A percentile compares a stretch with the other conserved stretches of the same genome.
Evolutionary conservation across 2,113 vertebrate genomes (phyloP).

Genomic region (Aviceda subcristata): DNA sequence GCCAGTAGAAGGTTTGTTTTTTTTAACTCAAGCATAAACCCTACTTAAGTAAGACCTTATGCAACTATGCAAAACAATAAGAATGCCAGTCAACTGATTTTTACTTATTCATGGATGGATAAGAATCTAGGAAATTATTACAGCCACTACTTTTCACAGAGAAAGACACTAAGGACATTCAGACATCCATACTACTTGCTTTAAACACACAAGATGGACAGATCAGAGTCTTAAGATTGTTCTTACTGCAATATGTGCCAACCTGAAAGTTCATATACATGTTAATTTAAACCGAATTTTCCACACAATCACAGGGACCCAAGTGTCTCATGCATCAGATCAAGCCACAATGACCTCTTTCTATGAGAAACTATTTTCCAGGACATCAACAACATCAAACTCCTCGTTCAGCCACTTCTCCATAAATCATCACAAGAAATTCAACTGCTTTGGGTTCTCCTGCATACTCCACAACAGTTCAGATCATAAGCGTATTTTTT

Average conservation of each 20-base stretch:
- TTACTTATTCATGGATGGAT: neutral
- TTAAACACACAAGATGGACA: neutral
- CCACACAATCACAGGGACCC: neutral
- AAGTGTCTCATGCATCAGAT: neutral
- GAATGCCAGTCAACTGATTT: neutral
- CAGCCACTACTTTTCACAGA: neutral
- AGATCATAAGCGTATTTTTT: neutral
- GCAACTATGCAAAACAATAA: neutral
- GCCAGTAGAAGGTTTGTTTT: neutral
- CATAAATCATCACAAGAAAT: neutral
- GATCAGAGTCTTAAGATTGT: neutral
- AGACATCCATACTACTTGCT: neutral
- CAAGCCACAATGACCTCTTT: neutral
- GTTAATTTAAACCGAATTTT: neutral
- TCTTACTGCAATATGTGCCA: neutral
- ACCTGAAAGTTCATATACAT: neutral
- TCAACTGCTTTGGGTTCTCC: neutral
- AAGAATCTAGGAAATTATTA: neutral
- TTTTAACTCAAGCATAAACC: neutral
- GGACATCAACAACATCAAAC: neutral
- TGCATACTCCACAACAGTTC: neutral
- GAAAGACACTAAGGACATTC: neutral
- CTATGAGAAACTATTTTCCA: neutral
- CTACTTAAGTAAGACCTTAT: neutral
- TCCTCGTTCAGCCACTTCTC: neutral